Evolutionary conservation across 2,888 invertebrate genomes (phyloP).

Genomic region (Eupithecia centaureata): DNA sequence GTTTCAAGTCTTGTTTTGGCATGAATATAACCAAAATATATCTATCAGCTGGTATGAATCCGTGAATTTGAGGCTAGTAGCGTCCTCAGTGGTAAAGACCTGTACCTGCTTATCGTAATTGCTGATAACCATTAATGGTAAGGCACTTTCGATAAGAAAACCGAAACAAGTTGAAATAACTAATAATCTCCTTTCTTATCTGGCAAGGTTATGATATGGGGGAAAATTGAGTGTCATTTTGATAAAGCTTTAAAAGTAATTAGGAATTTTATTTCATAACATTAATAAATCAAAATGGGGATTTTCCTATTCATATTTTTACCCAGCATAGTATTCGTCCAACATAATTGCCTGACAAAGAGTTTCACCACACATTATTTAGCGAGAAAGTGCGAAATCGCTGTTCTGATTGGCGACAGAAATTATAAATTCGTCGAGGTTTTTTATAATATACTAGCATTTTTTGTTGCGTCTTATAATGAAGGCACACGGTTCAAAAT

Average conservation of each 20-base stretch:
- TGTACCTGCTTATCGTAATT: background rate
- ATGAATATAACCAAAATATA: background rate
- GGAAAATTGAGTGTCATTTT: background rate
- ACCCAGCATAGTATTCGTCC: background rate
- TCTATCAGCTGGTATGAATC: background rate
- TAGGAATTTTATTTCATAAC: background rate
- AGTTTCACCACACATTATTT: slow-evolving; percentile 16
- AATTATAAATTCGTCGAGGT: slow-evolving; percentile 11
- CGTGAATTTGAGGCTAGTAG: background rate
- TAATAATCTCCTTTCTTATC: background rate
- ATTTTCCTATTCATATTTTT: slow-evolving; percentile 3
- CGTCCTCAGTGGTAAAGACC: background rate
- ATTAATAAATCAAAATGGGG: background rate
- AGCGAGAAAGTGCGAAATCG: slow-evolving; percentile 28
- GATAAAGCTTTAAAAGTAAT: background rate
- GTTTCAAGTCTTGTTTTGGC: background rate
- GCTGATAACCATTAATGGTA: background rate
- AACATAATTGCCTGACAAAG: slow-evolving; percentile 6
- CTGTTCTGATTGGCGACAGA: slow-evolving; percentile 17
- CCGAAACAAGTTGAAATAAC: background rate
- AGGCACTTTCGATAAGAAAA: background rate
- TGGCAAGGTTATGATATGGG: background rate
- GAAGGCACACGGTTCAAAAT: slow-evolving; percentile 7
- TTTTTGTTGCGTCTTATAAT: background rate
- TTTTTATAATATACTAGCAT: background rate